phyloP scores from a whole-genome alignment of 1,140 invertebrate genomes.

The Sesamia nonagrioides region DNA sequence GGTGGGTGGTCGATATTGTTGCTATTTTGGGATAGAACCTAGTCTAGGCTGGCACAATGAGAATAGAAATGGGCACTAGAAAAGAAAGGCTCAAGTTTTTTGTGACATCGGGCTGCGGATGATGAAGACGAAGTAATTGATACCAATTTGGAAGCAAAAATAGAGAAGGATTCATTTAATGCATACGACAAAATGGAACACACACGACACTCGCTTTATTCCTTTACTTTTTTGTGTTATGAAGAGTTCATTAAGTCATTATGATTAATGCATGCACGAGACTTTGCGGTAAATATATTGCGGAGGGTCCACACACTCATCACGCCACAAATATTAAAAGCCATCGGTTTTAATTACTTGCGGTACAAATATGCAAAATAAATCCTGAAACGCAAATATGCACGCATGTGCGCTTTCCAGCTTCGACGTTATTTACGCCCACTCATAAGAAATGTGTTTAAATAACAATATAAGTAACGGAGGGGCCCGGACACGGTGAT shows the following conservation, averaged over 20 bases:
- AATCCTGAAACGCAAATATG: slow-evolving; percentile 50
- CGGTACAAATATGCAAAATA: slow-evolving; percentile 51
- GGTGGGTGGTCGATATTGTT: too few species aligned
- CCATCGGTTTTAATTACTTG: slow-evolving; percentile 44
- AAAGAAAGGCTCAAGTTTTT: too few species aligned
- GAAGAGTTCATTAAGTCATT: neutral
- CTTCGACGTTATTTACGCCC: slow-evolving; percentile 54
- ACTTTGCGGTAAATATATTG: neutral
- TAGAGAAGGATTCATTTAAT: too few species aligned
- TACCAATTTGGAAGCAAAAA: too few species aligned
- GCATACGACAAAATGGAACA: neutral
- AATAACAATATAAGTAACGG: slow-evolving; percentile 61
- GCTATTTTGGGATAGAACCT: too few species aligned
- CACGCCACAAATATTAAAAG: slow-evolving; percentile 36
- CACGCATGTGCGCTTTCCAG: slow-evolving; percentile 45
- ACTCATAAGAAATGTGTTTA: slow-evolving; percentile 61
- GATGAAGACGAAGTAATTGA: too few species aligned
- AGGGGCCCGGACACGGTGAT: slow-evolving; percentile 75
- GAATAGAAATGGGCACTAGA: too few species aligned
- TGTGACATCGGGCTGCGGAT: too few species aligned
- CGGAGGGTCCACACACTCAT: neutral
- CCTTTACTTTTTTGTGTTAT: neutral
- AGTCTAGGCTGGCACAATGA: too few species aligned
- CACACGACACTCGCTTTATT: too few species aligned
- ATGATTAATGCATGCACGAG: neutral